Evolutionary conservation across 2,797 vertebrate genomes (phyloP).

Genomic region (Prunella strophiata): DNA sequence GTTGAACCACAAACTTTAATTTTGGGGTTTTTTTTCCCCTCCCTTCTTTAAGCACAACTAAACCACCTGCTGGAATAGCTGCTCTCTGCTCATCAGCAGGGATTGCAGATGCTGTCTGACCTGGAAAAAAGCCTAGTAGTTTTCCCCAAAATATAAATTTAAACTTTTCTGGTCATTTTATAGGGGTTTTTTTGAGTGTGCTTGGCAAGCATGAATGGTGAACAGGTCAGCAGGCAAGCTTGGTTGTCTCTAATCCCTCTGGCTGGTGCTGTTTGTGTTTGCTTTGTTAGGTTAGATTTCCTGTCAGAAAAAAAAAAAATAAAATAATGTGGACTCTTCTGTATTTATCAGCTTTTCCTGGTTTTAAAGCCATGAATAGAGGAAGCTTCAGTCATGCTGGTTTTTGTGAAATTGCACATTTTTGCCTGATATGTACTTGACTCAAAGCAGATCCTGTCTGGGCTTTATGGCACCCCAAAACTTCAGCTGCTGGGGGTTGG

Average conservation of each 20-base stretch:
- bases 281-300: background rate
- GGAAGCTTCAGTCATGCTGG: background rate
- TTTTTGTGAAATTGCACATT: background rate
- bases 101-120: background rate
- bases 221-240: background rate
- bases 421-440: background rate
- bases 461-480: background rate
- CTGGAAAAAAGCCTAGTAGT: background rate
- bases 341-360: background rate
- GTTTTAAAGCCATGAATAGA: background rate
- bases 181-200: fast-evolving
- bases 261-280: background rate
- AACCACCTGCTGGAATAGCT: background rate
- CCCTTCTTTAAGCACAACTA: background rate
- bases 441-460: background rate
- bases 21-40: fast-evolving
- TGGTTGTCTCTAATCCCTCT: background rate
- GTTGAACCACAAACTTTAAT: background rate
- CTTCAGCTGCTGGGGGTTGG: background rate
- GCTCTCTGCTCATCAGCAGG: background rate
- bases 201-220: background rate
- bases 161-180: background rate
- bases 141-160: background rate
- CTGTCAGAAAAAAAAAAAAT: background rate
- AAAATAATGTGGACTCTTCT: background rate